Evolutionary conservation across 2,797 vertebrate genomes (phyloP), one percentile per base, ranked within the genome.

Genomic region (Mus spretus): DNA sequence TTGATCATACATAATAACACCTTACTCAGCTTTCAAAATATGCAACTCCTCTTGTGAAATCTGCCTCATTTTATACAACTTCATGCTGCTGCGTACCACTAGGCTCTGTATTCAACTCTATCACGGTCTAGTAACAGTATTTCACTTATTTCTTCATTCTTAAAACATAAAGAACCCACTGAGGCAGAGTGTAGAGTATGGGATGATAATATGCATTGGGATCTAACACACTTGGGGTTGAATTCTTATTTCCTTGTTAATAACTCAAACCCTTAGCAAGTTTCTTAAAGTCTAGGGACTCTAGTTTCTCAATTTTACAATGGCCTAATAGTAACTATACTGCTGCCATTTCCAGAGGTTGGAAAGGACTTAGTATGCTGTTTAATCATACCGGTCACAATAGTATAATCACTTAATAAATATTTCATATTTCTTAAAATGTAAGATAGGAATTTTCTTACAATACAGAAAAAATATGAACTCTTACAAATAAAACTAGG

Each of bases 401-500:
- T 24, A 93, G 17, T 24, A 80, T 0, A 89, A 34, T 19, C 22
- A 85, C 7, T 47, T 31, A 79, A 70, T 79, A 86, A 93, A 44
- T 44, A 44, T 44, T 44, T 44, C 44, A 31, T 79, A 72, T 79
- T 82, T 95, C 55, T 37, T 37, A 26, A 72, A 55, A 67, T 85
- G 6, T 34, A 50, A 50, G 28, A 85, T 34, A n/a, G 26, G 89
- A 61, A 75, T 47, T 78, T 92, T 40, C 72, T 28, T 59, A 55
- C 88, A 55, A 96, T 84, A 50, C 26, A 93, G 65, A 91, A 93
- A 93, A 12, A 93, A 65, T 67, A 91, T 31, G 44, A 94, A 59
- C 17, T 44, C 53, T 31, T 63, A 78, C n/a, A 93, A 82, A 96
- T 75, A 81, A 89, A 95, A 22, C 22, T 67, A 86, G 55, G 34